A percentile compares a stretch with the other conserved stretches of the same genome.
phyloP scores from a whole-genome alignment of 2,888 invertebrate species.

The Chouioia cunea region DNA sequence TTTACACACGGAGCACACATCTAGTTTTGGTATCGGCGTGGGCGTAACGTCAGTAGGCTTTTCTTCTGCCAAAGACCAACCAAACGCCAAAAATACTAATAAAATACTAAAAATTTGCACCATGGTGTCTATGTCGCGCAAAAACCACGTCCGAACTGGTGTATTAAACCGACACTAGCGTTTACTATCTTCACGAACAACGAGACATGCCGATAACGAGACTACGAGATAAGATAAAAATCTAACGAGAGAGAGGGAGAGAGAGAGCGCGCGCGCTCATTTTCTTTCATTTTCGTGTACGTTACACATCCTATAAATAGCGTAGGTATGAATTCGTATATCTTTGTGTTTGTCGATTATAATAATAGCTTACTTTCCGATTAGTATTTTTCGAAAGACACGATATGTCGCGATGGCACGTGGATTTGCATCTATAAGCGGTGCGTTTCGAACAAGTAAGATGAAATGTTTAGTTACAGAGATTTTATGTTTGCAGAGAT shows the following conservation, averaged over 20 bases:
- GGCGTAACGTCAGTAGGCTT: neutral
- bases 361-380: too few species aligned
- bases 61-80: neutral
- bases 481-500: too few species aligned
- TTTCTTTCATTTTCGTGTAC: neutral
- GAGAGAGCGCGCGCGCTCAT: too few species aligned
- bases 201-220: too few species aligned
- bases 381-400: too few species aligned
- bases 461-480: too few species aligned
- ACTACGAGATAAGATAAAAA: conserved; percentile 51
- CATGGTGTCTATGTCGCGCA: neutral
- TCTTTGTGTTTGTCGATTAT: too few species aligned
- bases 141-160: conserved; percentile 47
- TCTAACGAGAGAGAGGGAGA: conserved; percentile 18
- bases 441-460: too few species aligned
- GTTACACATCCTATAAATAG: neutral
- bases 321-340: neutral
- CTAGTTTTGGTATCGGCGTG: neutral
- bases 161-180: too few species aligned
- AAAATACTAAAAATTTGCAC: neutral
- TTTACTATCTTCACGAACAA: too few species aligned
- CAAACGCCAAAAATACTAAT: neutral
- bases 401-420: too few species aligned
- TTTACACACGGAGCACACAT: conserved; percentile 45
- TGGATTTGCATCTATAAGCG: too few species aligned